Conservation (phyloP, 2,113 vertebrate species). For the Centropus bengalensis region DNA sequence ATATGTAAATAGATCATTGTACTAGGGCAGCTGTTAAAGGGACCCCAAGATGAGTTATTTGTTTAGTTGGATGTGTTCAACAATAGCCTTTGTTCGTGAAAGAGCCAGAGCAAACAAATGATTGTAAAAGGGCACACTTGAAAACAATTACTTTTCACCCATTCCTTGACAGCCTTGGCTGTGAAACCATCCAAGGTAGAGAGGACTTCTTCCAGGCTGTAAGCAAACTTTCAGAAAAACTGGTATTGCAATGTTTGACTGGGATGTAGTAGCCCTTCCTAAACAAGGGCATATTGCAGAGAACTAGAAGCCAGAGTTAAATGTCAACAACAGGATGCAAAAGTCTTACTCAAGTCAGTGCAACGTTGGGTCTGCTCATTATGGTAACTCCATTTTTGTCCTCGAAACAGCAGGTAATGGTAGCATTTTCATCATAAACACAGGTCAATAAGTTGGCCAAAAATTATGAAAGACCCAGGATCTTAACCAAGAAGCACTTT, state of each 20-base stretch:
- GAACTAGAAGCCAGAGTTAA: constrained; percentile 35
- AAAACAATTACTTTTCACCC: constrained; percentile 87
- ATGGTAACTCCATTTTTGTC: background rate
- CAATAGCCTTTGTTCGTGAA: constrained; percentile 86
- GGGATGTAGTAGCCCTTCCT: constrained; percentile 17
- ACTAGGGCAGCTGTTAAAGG: constrained; percentile 86
- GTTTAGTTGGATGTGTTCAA: constrained; percentile 86
- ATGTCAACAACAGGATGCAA: background rate
- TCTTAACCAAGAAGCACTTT: background rate
- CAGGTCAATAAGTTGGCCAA: background rate
- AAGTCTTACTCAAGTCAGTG: constrained; percentile 1
- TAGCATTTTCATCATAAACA: constrained; percentile 5
- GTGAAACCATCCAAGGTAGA: constrained; percentile 81
- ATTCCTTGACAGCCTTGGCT: constrained; percentile 83
- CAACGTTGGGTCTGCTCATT: background rate
- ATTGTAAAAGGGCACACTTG: constrained; percentile 87
- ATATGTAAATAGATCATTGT: constrained; percentile 87
- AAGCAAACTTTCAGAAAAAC: constrained; percentile 66
- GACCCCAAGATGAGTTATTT: constrained; percentile 85
- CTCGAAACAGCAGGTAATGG: background rate
- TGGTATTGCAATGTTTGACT: constrained; percentile 1
- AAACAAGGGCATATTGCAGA: constrained; percentile 12
- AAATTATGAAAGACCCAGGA: background rate
- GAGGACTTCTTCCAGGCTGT: constrained; percentile 45
- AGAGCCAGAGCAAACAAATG: constrained; percentile 89